Percentiles rank a stretch among this genome's conserved stretches.
Conservation (phyloP, 2,888 invertebrate genomes). For the Gandaritis pyraliata region DNA sequence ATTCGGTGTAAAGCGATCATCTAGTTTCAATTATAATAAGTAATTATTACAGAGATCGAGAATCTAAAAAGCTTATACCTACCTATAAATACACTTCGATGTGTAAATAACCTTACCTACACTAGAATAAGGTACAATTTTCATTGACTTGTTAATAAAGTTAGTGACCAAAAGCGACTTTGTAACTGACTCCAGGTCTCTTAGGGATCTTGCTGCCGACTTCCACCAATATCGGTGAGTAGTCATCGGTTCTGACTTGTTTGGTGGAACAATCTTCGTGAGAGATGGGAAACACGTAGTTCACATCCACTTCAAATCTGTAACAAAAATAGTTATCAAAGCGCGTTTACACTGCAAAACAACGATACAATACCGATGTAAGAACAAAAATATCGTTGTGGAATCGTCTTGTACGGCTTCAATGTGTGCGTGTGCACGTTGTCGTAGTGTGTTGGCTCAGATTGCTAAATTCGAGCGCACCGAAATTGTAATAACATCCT, state of each 20-base stretch:
- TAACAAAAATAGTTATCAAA: slow-evolving; percentile 9
- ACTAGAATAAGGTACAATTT: no score
- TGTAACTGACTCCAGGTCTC: slow-evolving; percentile 66
- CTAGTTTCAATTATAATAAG: no score
- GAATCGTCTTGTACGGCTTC: no score
- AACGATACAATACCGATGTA: background rate
- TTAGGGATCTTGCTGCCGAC: slow-evolving; percentile 66
- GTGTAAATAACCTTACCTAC: no score
- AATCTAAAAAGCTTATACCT: background rate
- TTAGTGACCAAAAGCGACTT: slow-evolving; percentile 59
- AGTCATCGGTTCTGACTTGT: slow-evolving; percentile 62
- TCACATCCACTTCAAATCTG: slow-evolving; percentile 92
- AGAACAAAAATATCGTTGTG: no score
- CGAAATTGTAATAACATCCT: no score
- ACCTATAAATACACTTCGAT: no score
- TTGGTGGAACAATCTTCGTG: slow-evolving; percentile 87
- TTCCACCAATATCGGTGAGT: slow-evolving; percentile 68
- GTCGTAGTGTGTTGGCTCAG: no score
- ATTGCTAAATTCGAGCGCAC: no score
- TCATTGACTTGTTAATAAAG: background rate
- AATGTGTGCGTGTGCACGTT: no score
- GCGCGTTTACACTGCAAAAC: no score
- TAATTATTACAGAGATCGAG: background rate
- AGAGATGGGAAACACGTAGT: slow-evolving; percentile 92
- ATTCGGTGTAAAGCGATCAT: no score